Evolutionary conservation across 1,140 invertebrate species (phyloP), one percentile per base, ranked within the genome.

Genomic region (Macrostomum lignano): DNA sequence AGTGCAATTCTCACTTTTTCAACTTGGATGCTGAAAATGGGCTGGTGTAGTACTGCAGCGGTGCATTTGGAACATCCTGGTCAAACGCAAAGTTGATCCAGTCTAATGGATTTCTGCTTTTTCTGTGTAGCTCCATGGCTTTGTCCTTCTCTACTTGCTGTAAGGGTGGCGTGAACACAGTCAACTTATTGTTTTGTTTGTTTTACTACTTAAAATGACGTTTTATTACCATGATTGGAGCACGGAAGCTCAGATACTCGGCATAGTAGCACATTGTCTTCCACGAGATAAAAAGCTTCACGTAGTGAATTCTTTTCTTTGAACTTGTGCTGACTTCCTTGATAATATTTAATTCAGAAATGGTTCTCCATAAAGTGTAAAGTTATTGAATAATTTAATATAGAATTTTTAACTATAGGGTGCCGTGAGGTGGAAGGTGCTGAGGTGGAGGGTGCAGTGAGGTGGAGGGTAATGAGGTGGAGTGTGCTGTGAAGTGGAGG

Each of bases 21-120:
- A 68, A 47, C 45, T 67, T 68, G 3, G 63, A 64, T 36, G 57
- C 63, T 40, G 65, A 63, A 44, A 68, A 68, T 22, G 60, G 56
- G 45, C 66, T 67, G 1, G 65, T 67, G 49, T 64, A 67, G 44
- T 61, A 67, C 37, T 66, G 60, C 2, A 62, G 44, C 5, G 66
- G 65, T 38, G 60, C 53, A 38, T 65, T 63, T 5, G 66, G 66
- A 0, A 67, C 63, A 5, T 65, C 54, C 38, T 63, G 52, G 2
- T 46, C 36, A 60, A 67, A 62, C 19, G 63, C 41, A 44, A 6
- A 67, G 49, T 13, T 55, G 44, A 3, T 66, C 32, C 1, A 40
- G 39, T 9, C 44, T 40, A 2, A 67, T 45, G 1, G 65, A 30
- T 33, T 51, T 46, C 25, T 60, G 61, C 14, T 63, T 64, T 60